These are phyloP conservation scores for Drosophila falleni DNA, from an alignment of 2,888 invertebrate genomes.

Conservation along the genomic window DNA sequence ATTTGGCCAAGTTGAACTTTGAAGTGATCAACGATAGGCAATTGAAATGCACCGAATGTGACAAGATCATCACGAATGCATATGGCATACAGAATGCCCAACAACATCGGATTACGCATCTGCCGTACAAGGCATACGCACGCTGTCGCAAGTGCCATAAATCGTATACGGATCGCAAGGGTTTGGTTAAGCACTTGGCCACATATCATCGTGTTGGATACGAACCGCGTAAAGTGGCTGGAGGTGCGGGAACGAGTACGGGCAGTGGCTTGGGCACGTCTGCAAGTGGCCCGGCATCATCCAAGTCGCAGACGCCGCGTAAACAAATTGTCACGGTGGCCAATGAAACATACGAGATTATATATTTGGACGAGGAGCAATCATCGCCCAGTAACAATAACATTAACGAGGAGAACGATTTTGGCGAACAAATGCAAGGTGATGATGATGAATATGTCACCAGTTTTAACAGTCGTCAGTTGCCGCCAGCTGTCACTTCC, in stretches of 20 bases:
- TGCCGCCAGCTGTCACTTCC: neutral
- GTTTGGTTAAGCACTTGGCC: conserved; percentile 80
- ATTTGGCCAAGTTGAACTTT: conserved; percentile 78
- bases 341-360: conserved; percentile 80
- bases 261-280: neutral
- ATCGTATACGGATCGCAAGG: conserved; percentile 82
- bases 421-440: conserved; percentile 71
- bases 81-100: conserved; percentile 83
- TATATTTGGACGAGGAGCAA: conserved; percentile 75
- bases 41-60: conserved; percentile 78
- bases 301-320: conserved; percentile 50
- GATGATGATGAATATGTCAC: conserved; percentile 64
- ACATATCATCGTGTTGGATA: conserved; percentile 73
- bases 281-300: neutral
- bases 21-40: conserved; percentile 78
- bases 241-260: neutral
- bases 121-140: conserved; percentile 81
- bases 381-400: conserved; percentile 29
- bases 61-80: conserved; percentile 82
- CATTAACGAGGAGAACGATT: conserved; percentile 71
- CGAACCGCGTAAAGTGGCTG: conserved; percentile 40
- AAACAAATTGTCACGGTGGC: conserved; percentile 80
- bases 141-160: conserved; percentile 81
- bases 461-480: neutral
- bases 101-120: conserved; percentile 81